phyloP scores from a whole-genome alignment of 2,113 vertebrate genomes.

The Xiphophorus couchianus region DNA sequence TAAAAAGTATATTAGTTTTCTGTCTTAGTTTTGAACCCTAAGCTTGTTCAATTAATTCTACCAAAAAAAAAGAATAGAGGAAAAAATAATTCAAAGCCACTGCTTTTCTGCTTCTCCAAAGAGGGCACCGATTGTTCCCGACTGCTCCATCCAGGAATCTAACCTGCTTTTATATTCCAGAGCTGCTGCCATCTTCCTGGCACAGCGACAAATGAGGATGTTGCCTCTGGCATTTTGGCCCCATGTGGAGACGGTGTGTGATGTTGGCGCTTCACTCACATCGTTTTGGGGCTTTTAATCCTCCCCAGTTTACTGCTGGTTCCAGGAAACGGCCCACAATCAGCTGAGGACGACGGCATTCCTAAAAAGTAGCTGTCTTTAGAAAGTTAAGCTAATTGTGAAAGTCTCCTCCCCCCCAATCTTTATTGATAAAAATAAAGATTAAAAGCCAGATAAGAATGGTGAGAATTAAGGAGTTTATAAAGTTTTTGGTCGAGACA shows the following conservation, averaged over 20 bases:
- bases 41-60: conserved; percentile 19
- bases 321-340: conserved; percentile 39
- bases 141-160: conserved; percentile 22
- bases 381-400: neutral
- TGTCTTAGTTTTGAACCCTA: conserved; percentile 36
- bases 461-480: neutral
- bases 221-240: conserved; percentile 53
- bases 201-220: conserved; percentile 59
- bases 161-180: conserved; percentile 25
- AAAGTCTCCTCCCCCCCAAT: no score
- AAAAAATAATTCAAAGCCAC: conserved; percentile 41
- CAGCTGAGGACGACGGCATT: conserved; percentile 11
- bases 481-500: neutral
- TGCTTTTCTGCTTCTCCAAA: conserved; percentile 14
- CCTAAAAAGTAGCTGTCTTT: conserved; percentile 7
- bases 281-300: conserved; percentile 47
- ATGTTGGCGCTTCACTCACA: conserved; percentile 47
- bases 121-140: conserved; percentile 38
- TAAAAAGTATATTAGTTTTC: conserved; percentile 4
- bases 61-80: conserved; percentile 17
- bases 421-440: neutral
- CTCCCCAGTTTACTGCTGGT: conserved; percentile 21
- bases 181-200: conserved; percentile 50
- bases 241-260: conserved; percentile 49
- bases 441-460: no score